Evolutionary conservation across 2,797 vertebrate genomes (phyloP).

Genomic region (Phrynocephalus forsythii): DNA sequence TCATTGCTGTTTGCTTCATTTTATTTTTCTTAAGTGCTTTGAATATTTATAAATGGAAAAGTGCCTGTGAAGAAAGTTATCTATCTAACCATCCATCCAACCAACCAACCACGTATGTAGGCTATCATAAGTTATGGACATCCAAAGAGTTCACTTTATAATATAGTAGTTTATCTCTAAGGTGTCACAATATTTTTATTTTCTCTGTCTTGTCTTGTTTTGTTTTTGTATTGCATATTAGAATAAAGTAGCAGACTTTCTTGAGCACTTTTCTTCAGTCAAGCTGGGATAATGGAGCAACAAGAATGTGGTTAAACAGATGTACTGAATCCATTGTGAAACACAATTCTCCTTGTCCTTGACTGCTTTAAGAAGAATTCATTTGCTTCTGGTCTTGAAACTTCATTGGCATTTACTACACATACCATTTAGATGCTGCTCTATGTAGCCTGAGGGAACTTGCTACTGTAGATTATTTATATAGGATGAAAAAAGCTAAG

Average conservation of each 20-base stretch:
- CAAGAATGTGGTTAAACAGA: not conserved
- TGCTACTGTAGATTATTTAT: no score
- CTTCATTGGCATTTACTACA: not conserved
- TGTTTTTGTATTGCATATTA: not conserved
- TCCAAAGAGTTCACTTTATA: no score
- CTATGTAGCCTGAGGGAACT: not conserved
- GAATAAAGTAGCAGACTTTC: not conserved
- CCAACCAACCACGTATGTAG: no score
- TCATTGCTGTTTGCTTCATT: no score
- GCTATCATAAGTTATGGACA: no score
- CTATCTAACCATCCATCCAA: not conserved
- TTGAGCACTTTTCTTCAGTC: not conserved
- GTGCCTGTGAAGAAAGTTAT: no score
- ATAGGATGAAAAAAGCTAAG: not conserved
- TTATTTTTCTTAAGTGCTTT: no score
- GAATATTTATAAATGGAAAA: no score
- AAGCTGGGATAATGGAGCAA: not conserved
- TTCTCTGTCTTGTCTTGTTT: no score
- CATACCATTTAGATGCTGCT: not conserved
- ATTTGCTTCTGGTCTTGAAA: not conserved
- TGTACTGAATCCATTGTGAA: no score
- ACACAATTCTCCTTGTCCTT: not conserved
- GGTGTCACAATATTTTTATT: no score
- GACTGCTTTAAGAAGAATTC: not conserved
- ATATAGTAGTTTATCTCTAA: no score